These are phyloP conservation scores for Drosophila lacertosa DNA, from an alignment of 1,140 invertebrate genomes.

Conservation along the genomic window DNA sequence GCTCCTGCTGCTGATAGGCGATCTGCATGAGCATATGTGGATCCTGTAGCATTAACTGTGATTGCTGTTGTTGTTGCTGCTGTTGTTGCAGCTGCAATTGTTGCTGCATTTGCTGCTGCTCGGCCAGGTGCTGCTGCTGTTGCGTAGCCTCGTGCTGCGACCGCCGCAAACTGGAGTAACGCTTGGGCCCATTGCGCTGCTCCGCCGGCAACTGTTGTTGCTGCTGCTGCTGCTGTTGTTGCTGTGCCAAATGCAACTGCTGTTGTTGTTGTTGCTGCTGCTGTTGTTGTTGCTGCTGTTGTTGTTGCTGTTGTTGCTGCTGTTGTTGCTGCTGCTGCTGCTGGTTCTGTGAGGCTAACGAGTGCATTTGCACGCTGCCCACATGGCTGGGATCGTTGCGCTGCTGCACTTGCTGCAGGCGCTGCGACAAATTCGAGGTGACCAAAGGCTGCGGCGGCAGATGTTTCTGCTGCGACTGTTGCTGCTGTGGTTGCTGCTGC, in stretches of 20 bases:
- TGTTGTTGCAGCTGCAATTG: conserved; percentile 65
- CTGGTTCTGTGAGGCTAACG: conserved; percentile 72
- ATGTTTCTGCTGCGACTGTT: conserved; percentile 53
- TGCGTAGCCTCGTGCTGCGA: conserved; percentile 84
- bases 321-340: conserved; percentile 74
- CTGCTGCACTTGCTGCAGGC: conserved; percentile 79
- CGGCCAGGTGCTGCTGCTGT: conserved; percentile 56
- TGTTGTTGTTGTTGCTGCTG: conserved; percentile 44
- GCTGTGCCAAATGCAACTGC: conserved; percentile 82
- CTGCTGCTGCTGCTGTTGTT: conserved; percentile 77
- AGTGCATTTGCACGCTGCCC: conserved; percentile 82
- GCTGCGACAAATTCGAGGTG: conserved; percentile 72
- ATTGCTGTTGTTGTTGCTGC: conserved; percentile 58
- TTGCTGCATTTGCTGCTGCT: conserved; percentile 64
- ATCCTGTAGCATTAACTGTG: conserved; percentile 74
- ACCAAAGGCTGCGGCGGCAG: conserved; percentile 39
- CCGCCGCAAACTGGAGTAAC: conserved; percentile 90
- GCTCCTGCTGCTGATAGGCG: conserved; percentile 77
- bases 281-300: conserved; percentile 77
- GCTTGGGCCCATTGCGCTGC: conserved; percentile 85
- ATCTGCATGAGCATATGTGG: conserved; percentile 80
- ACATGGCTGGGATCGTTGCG: conserved; percentile 83
- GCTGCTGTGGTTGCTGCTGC: conserved; percentile 41
- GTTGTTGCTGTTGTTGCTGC: conserved; percentile 82
- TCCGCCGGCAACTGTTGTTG: conserved; percentile 84